Conservation (phyloP, 2,888 invertebrate species). For the Pycnomerus fuliginosus region DNA sequence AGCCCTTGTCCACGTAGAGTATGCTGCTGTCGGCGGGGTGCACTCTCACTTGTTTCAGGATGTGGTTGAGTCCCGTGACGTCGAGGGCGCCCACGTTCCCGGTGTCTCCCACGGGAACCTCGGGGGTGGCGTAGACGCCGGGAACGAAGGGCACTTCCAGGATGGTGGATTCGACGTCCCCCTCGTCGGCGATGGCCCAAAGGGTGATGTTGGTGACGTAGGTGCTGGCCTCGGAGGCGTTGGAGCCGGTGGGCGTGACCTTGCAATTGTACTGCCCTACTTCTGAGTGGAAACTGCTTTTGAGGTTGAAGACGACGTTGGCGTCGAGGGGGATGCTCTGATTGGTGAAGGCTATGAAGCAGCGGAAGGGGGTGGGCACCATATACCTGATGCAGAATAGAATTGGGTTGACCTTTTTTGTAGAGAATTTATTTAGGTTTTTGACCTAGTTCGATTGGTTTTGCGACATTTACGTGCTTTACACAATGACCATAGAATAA, state of each 20-base stretch:
- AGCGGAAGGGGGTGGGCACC: constrained; percentile 46
- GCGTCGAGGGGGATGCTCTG: constrained; percentile 34
- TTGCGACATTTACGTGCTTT: no score
- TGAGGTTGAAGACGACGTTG: constrained; percentile 44
- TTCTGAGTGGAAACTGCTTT: constrained; percentile 47
- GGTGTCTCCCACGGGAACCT: constrained; percentile 33
- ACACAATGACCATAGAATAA: no score
- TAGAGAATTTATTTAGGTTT: no score
- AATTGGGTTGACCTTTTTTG: no score
- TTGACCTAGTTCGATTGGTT: no score
- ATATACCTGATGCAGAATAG: no score
- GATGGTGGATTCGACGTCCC: constrained; percentile 37
- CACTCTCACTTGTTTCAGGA: constrained; percentile 59
- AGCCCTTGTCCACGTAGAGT: constrained; percentile 37
- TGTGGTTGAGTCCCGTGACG: constrained; percentile 58
- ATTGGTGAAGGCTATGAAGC: constrained; percentile 47
- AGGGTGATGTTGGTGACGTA: constrained; percentile 44
- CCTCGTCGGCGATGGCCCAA: constrained; percentile 41
- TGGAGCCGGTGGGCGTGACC: constrained; percentile 38
- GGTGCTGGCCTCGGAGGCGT: constrained; percentile 37
- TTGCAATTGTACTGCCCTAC: constrained; percentile 50
- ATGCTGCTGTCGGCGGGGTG: constrained; percentile 44
- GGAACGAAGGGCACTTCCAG: constrained; percentile 48
- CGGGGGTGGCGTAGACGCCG: constrained; percentile 39
- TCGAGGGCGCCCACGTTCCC: constrained; percentile 41